A percentile compares a stretch with the other conserved stretches of the same genome.
Evolutionary conservation across 2,888 invertebrate species (phyloP).

Genomic region (Habrosyne pyritoides): DNA sequence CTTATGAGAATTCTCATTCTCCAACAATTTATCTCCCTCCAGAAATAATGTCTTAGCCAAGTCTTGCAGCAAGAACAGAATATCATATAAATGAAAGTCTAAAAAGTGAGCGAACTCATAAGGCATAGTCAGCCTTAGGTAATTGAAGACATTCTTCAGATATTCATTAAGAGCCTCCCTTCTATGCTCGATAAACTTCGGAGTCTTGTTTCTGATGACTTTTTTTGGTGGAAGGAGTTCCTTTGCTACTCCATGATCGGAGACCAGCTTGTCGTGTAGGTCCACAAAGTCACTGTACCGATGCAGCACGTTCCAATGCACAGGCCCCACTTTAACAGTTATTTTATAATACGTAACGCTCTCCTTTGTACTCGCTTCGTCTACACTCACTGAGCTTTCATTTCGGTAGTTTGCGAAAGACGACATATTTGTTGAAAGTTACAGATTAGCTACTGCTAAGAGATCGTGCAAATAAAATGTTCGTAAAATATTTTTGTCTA

Average conservation of each 20-base stretch:
- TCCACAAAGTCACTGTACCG: conserved; percentile 96
- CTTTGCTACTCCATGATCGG: conserved; percentile 91
- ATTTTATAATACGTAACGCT: conserved; percentile 90
- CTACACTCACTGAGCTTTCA: conserved; percentile 87
- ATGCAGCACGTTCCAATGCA: conserved; percentile 92
- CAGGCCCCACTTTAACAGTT: conserved; percentile 86
- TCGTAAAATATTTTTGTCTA: background rate
- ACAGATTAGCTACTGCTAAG: background rate
- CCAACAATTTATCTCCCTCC: conserved; percentile 88
- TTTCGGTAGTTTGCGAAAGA: conserved; percentile 88
- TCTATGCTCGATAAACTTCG: conserved; percentile 93
- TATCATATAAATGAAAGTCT: conserved; percentile 95
- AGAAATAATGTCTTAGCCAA: conserved; percentile 91
- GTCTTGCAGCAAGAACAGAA: conserved; percentile 92
- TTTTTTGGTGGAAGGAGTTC: conserved; percentile 97
- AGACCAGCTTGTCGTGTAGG: conserved; percentile 92
- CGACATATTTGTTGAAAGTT: conserved; percentile 85
- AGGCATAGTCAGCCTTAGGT: conserved; percentile 91
- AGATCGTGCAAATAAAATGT: background rate
- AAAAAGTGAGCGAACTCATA: conserved; percentile 92
- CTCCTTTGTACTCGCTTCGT: conserved; percentile 85
- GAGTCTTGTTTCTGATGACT: conserved; percentile 94
- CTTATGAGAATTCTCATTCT: conserved; percentile 85
- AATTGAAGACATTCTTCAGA: conserved; percentile 89
- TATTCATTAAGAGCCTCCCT: conserved; percentile 92